Percentiles rank a stretch among this genome's conserved stretches.
Conservation (phyloP, 2,888 invertebrate species). For the Clistopyga incitator region DNA sequence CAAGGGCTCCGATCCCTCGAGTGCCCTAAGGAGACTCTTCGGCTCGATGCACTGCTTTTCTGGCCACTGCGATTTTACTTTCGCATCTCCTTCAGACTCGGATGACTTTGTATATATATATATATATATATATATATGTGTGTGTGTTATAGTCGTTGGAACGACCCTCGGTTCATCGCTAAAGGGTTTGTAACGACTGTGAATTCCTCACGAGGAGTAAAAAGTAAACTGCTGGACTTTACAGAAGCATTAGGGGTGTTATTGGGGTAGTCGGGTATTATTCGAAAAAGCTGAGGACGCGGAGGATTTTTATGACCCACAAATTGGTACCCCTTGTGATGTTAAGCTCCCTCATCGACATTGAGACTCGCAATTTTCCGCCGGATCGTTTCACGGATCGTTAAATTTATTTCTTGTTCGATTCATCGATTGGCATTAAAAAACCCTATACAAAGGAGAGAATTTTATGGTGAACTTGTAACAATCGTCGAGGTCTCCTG, state of each 20-base stretch:
- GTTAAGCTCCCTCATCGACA: background rate
- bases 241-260: slow-evolving; percentile 40
- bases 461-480: slow-evolving; percentile 17
- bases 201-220: slow-evolving; percentile 31
- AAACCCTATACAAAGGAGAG: slow-evolving; percentile 34
- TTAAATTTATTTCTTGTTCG: slow-evolving; percentile 60
- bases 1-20: slow-evolving; percentile 78
- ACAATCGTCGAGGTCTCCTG: background rate
- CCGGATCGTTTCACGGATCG: slow-evolving; percentile 49
- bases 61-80: slow-evolving; percentile 23
- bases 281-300: slow-evolving; percentile 37
- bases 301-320: slow-evolving; percentile 55
- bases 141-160: background rate
- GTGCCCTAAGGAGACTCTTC: slow-evolving; percentile 80
- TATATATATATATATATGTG: too few relatives aligned
- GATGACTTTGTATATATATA: background rate
- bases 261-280: slow-evolving; percentile 38
- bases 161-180: slow-evolving; percentile 30
- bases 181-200: slow-evolving; percentile 48
- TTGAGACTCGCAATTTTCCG: slow-evolving; percentile 17
- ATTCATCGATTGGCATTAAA: slow-evolving; percentile 59
- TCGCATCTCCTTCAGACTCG: background rate
- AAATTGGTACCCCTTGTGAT: slow-evolving; percentile 53
- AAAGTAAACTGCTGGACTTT: slow-evolving; percentile 40
- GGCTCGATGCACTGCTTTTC: slow-evolving; percentile 46